phyloP scores from a whole-genome alignment of 2,888 invertebrate genomes.

The Cybosia mesomella region DNA sequence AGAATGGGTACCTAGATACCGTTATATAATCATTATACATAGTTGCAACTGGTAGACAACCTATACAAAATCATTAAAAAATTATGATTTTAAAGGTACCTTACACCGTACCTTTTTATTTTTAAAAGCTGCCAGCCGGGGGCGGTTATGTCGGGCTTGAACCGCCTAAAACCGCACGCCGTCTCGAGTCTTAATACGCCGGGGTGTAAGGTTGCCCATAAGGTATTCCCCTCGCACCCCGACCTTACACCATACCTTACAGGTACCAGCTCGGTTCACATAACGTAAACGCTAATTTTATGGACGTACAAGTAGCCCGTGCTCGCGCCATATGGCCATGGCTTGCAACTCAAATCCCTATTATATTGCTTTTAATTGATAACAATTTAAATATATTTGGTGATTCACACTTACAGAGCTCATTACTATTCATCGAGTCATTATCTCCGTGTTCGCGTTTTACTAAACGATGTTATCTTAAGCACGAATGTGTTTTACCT shows the following conservation, averaged over 20 bases:
- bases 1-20: no score
- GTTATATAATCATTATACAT: no score
- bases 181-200: no score
- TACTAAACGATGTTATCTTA: slow-evolving; percentile 78
- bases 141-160: no score
- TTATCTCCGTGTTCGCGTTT: slow-evolving; percentile 83
- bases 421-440: slow-evolving; percentile 86
- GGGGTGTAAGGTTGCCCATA: no score
- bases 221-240: no score
- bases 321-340: slow-evolving; percentile 80
- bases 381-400: slow-evolving; percentile 88
- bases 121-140: no score
- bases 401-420: slow-evolving; percentile 86
- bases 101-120: no score
- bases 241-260: neutral
- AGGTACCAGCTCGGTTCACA: neutral
- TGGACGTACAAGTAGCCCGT: slow-evolving; percentile 69
- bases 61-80: no score
- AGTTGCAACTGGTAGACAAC: no score
- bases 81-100: no score
- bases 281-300: slow-evolving; percentile 39
- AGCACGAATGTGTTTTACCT: slow-evolving; percentile 83
- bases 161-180: no score
- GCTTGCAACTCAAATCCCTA: slow-evolving; percentile 84
- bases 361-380: slow-evolving; percentile 88